Percentiles rank a stretch among this genome's conserved stretches.
Evolutionary conservation across 2,113 vertebrate genomes (phyloP).

Genomic region (Capreolus pygargus): DNA sequence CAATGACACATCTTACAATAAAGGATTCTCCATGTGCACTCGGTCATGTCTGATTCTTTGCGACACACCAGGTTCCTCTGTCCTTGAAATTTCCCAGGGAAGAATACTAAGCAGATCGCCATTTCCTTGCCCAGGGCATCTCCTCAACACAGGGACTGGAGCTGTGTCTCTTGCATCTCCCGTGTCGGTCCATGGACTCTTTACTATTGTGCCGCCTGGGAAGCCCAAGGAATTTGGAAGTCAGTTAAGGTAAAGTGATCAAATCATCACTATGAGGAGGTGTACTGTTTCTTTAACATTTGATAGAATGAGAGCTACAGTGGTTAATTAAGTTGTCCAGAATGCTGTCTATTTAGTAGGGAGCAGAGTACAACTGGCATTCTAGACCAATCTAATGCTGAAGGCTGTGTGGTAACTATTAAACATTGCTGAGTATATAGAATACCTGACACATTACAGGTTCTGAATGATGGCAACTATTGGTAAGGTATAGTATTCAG

Average conservation of each 20-base stretch:
- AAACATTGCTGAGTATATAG: not conserved
- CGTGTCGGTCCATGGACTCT: not conserved
- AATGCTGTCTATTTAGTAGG: not conserved
- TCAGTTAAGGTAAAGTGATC: not conserved
- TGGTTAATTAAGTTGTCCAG: not conserved
- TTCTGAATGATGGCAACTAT: not conserved
- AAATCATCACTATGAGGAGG: not conserved
- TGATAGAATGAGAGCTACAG: not conserved
- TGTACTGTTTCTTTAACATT: not conserved
- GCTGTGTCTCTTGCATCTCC: not conserved
- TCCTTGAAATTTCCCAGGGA: not conserved
- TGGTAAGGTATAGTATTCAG: not conserved
- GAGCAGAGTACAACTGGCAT: not conserved
- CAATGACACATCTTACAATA: not conserved
- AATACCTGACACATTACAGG: not conserved
- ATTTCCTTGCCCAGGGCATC: not conserved
- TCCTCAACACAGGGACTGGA: not conserved
- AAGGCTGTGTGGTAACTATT: not conserved
- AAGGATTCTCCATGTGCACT: not conserved
- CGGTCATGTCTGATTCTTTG: not conserved
- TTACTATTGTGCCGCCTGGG: not conserved
- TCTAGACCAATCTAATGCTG: not conserved
- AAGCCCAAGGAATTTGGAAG: not conserved
- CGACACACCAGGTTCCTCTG: not conserved
- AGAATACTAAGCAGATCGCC: not conserved